Percentiles rank a stretch among this genome's conserved stretches.
Evolutionary conservation across 2,113 vertebrate species (phyloP).

Genomic region (Nyctereutes procyonoides): DNA sequence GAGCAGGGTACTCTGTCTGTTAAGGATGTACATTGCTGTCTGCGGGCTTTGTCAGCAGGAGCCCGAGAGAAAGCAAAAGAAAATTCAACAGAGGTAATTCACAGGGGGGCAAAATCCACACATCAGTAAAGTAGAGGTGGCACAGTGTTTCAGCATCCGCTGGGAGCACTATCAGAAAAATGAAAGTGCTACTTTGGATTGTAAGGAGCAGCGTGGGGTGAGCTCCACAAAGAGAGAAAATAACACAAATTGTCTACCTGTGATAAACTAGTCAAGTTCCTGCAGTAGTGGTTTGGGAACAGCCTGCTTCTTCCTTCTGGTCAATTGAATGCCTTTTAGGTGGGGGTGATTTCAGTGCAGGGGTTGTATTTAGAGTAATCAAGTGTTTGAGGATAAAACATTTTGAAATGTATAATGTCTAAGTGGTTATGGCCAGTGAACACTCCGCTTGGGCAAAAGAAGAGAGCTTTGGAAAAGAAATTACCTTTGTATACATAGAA

Average conservation of each 20-base stretch:
- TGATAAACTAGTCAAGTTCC: constrained; percentile 69
- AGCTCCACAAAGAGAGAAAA: constrained; percentile 72
- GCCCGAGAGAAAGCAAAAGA: background rate
- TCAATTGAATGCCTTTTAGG: constrained; percentile 61
- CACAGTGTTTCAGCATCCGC: constrained; percentile 24
- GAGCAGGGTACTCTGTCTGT: constrained; percentile 61
- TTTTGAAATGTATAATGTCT: constrained; percentile 46
- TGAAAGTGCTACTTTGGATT: constrained; percentile 68
- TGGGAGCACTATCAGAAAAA: constrained; percentile 33
- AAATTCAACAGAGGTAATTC: constrained; percentile 67
- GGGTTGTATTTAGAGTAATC: constrained; percentile 43
- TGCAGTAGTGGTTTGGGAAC: constrained; percentile 23
- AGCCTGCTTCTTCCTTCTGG: constrained; percentile 34
- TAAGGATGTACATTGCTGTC: constrained; percentile 50
- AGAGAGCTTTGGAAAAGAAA: background rate
- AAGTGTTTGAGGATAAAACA: constrained; percentile 21
- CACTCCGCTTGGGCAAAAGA: constrained; percentile 11
- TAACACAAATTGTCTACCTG: constrained; percentile 71
- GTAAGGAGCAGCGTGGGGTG: constrained; percentile 69
- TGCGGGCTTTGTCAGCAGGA: constrained; percentile 71
- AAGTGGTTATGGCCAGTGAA: background rate
- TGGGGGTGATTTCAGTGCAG: background rate
- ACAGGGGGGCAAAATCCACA: background rate
- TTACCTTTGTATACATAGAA: background rate
- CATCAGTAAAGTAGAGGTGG: constrained; percentile 54